Evolutionary conservation across 1,140 invertebrate species (phyloP).

Genomic region (Drosophila grimshawi): DNA sequence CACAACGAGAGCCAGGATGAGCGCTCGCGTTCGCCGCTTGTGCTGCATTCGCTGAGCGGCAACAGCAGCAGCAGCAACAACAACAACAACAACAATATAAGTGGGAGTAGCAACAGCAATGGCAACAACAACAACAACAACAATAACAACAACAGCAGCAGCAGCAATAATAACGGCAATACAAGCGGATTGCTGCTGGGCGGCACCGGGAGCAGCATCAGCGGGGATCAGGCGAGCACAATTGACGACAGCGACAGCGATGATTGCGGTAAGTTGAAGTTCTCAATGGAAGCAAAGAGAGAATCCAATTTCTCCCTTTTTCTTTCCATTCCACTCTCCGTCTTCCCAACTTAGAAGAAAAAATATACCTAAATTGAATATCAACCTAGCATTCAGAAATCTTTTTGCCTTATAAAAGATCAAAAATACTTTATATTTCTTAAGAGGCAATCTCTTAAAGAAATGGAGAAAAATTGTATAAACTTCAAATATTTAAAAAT

Average conservation of each 20-base stretch:
- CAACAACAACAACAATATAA: conserved; percentile 27
- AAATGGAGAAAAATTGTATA: too few species aligned
- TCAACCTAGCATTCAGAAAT: too few species aligned
- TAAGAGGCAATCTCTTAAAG: too few species aligned
- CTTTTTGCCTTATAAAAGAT: too few species aligned
- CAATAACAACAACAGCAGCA: conserved; percentile 36
- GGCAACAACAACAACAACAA: conserved; percentile 45
- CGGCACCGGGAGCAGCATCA: conserved; percentile 76
- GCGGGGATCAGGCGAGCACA: conserved; percentile 76
- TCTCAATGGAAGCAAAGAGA: too few species aligned
- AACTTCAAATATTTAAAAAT: too few species aligned
- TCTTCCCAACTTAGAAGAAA: neutral
- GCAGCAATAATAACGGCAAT: conserved; percentile 47
- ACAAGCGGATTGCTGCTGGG: conserved; percentile 51
- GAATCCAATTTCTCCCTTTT: neutral
- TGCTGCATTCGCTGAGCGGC: conserved; percentile 54
- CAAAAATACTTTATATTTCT: too few species aligned
- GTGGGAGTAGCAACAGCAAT: conserved; percentile 26
- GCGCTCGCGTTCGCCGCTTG: conserved; percentile 77
- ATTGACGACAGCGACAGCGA: conserved; percentile 83
- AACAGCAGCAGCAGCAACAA: conserved; percentile 42
- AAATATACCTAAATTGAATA: too few species aligned
- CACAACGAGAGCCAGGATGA: conserved; percentile 58
- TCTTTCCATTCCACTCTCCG: neutral
- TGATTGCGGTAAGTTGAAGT: conserved; percentile 69